Evolutionary conservation across 2,888 invertebrate genomes (phyloP).

Genomic region (Leptinotarsa tumamoca): DNA sequence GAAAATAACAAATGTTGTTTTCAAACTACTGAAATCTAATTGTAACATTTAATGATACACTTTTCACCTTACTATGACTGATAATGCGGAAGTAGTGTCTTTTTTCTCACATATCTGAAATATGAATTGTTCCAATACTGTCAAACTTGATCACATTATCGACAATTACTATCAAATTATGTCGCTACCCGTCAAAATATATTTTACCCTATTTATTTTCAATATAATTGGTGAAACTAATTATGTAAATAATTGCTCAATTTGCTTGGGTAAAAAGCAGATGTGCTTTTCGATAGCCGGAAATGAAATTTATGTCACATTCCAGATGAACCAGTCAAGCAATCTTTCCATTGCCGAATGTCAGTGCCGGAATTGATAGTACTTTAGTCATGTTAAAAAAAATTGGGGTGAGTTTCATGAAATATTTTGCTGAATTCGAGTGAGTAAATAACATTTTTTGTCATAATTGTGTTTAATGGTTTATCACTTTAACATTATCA

Average conservation of each 20-base stretch:
- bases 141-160: slow-evolving; percentile 26
- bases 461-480: too few species aligned
- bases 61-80: slow-evolving; percentile 10
- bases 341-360: background rate
- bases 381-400: too few species aligned
- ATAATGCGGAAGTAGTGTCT: slow-evolving; percentile 21
- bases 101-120: slow-evolving; percentile 15
- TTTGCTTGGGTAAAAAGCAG: slow-evolving; percentile 5
- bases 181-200: slow-evolving; percentile 24
- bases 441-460: too few species aligned
- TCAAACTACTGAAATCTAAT: too few species aligned
- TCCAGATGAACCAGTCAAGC: background rate
- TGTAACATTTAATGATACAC: background rate
- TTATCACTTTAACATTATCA: too few species aligned
- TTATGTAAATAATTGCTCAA: slow-evolving; percentile 1
- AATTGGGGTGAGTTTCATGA: too few species aligned
- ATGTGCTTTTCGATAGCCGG: slow-evolving; percentile 2
- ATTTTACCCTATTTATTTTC: slow-evolving; percentile 26
- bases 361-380: too few species aligned
- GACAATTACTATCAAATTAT: slow-evolving; percentile 19
- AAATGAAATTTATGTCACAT: slow-evolving; percentile 16
- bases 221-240: background rate
- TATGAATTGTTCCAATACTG: slow-evolving; percentile 12
- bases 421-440: too few species aligned
- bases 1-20: too few species aligned